Base-by-base conservation (phyloP, 2,888 invertebrate species). In the Matsumyia berberina region DNA sequence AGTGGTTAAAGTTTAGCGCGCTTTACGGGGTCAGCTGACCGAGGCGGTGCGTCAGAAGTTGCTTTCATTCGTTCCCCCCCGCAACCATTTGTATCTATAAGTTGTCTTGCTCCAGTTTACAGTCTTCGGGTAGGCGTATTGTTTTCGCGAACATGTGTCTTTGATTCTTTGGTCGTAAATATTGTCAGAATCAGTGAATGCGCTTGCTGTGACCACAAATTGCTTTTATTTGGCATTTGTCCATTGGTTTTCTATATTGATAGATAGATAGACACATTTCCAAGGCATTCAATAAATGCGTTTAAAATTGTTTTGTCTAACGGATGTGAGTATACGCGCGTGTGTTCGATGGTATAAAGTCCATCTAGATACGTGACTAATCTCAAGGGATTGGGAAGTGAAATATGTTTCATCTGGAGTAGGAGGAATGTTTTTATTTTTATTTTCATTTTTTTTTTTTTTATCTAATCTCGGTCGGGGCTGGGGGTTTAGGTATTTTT, bases 111-210 rank as follows among this genome's bases (percentile, higher is more conserved):
- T 83, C 79, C 35, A 79, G 73, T 83, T 78, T 69, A 35, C 57
- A 57, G 24, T 44, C 37, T 15, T 57, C 57, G 62, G 57, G 83
- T 83, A 83, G 83, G 83, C 79, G 83, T 74, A 83, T 78, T 78
- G 83, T 83, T 55, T 83, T 73, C 42, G 67, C 69, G 62, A 70
- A 77, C 77, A 78, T 80, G 72, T 82, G 62, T 67, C 55, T 81
- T 81, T 81, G 70, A 76, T 69, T 76, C n/a, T 51, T 49, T 60
- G 72, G 31, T 35, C 78, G 49, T 78, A 78, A 78, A 83, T 78
- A 49, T 67, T 67, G 57, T 82, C 77, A 31, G 58, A 69, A 51
- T 66, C 39, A 49, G 24, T 60, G 58, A 53, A 8, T 46, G 11
- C 24, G 11, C 15, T 9, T 33, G 9, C 7, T 31, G 70, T 72